Percentiles rank a stretch among this genome's conserved stretches.
Evolutionary conservation across 2,888 invertebrate genomes (phyloP).

Genomic region (Mythimna lalbum): DNA sequence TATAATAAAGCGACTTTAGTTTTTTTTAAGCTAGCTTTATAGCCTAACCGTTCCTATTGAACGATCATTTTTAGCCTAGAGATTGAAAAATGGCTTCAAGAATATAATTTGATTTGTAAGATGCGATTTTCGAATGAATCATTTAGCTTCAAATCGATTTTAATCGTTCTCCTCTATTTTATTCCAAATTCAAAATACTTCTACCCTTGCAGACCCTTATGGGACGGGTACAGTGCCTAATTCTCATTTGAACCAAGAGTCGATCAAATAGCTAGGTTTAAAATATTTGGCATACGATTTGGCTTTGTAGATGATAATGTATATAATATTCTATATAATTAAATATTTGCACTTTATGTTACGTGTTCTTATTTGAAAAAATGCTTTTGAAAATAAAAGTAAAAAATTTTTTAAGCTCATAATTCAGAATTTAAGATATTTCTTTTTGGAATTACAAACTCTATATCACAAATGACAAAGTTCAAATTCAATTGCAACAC

Average conservation of each 20-base stretch:
- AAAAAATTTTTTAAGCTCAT: background rate
- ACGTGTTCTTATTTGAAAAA: constrained; percentile 23
- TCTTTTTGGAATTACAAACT: background rate
- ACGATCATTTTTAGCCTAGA: background rate
- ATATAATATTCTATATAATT: constrained; percentile 27
- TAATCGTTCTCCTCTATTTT: background rate
- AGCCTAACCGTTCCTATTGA: background rate
- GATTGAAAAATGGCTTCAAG: background rate
- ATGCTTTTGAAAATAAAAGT: constrained; percentile 6
- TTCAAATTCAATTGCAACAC: background rate
- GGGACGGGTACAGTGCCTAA: background rate
- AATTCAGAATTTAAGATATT: background rate
- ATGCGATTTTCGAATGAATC: background rate
- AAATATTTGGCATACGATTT: constrained; percentile 85
- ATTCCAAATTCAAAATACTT: constrained; percentile 17
- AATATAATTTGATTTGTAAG: constrained; percentile 19
- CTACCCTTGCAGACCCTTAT: background rate
- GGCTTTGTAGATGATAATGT: constrained; percentile 71
- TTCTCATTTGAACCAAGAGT: constrained; percentile 46
- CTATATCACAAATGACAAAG: background rate
- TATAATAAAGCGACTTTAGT: background rate
- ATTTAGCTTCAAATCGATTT: constrained; percentile 6
- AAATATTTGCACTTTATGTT: constrained; percentile 44
- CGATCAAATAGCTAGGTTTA: constrained; percentile 61
- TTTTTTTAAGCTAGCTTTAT: background rate